phyloP scores from a whole-genome alignment of 64 coral and sea anemone genomes.

The Actinia tenebrosa region DNA sequence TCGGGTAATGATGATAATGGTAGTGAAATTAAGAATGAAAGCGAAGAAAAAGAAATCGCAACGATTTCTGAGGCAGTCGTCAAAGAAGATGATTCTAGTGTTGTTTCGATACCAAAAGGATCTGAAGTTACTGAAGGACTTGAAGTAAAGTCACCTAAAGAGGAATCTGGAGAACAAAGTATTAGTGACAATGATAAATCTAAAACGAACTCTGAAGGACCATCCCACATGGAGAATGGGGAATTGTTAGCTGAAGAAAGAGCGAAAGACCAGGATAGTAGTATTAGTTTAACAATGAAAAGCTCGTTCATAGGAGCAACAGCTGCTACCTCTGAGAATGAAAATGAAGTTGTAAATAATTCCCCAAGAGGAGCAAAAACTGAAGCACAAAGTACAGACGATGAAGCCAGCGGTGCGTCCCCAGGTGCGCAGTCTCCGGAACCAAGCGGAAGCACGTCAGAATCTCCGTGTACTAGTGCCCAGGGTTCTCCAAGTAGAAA shows the following conservation, averaged over 20 bases:
- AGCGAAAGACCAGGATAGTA: constrained; percentile 61
- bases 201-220: neutral
- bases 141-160: neutral
- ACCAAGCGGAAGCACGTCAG: neutral
- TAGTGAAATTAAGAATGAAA: neutral
- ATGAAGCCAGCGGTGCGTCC: neutral
- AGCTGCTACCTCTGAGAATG: constrained; percentile 6
- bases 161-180: neutral
- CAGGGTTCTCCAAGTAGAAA: constrained; percentile 25
- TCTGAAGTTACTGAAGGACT: neutral
- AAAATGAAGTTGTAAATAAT: neutral
- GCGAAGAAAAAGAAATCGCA: neutral
- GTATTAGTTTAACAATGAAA: constrained; percentile 71
- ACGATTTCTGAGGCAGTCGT: neutral
- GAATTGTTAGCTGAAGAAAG: constrained; percentile 49
- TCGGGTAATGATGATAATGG: neutral
- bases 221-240: neutral
- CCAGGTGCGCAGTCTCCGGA: neutral
- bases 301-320: constrained; percentile 71
- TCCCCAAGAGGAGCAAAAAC: neutral
- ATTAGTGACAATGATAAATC: neutral
- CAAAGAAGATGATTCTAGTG: neutral
- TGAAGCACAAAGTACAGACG: neutral
- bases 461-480: constrained; percentile 32
- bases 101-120: neutral